Evolutionary conservation across 2,797 vertebrate species (phyloP).

Genomic region (Peromyscus melanophrys): DNA sequence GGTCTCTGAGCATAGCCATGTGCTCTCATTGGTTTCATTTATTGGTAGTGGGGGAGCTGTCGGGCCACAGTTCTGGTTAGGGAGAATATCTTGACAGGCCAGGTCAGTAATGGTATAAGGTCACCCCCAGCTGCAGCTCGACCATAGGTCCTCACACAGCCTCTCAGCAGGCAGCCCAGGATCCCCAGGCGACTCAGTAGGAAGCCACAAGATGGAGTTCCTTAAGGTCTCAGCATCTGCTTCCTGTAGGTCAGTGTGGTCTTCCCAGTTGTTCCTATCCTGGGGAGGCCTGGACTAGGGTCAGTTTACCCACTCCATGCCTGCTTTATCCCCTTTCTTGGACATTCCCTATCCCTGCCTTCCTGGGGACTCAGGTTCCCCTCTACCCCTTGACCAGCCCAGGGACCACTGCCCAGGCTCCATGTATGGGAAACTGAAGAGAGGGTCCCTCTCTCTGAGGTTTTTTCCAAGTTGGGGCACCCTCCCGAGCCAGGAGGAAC

Average conservation of each 20-base stretch:
- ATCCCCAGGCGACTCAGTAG: neutral
- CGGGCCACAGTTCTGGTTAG: neutral
- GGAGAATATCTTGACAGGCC: neutral
- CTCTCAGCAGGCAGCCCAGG: neutral
- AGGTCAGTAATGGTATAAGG: neutral
- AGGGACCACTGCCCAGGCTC: neutral
- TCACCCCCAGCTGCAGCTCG: neutral
- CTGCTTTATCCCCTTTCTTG: too few relatives aligned
- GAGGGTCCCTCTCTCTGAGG: neutral
- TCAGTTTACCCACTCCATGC: fast-evolving
- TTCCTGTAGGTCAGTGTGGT: neutral
- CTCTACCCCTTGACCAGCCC: neutral
- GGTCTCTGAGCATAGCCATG: neutral
- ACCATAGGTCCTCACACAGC: fast-evolving
- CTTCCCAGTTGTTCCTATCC: neutral
- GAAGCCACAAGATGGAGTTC: neutral
- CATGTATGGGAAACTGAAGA: fast-evolving
- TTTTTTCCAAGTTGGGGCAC: fast-evolving
- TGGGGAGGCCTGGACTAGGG: too few relatives aligned
- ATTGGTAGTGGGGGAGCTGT: neutral
- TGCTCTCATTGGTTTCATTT: constrained; percentile 34
- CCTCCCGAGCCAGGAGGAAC: too few relatives aligned
- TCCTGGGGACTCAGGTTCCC: neutral
- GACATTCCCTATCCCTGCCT: neutral
- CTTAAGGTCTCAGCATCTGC: neutral